A percentile compares a stretch with the other conserved stretches of the same genome.
phyloP scores from a whole-genome alignment of 53 echinoderm and acorn worm genomes.

The Echinometra lucunter region DNA sequence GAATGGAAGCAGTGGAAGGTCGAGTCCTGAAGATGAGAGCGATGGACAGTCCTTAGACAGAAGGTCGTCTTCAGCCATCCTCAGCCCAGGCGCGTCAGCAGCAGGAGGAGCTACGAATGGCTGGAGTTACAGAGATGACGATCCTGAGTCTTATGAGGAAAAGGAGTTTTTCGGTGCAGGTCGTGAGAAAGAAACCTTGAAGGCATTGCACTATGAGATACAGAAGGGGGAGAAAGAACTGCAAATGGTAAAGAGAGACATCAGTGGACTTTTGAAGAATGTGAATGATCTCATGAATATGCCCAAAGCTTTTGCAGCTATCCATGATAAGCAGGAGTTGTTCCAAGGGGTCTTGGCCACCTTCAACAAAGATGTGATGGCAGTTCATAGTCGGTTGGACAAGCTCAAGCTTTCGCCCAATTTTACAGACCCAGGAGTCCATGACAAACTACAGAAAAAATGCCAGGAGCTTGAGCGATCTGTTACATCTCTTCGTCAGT shows the following conservation, averaged over 20 bases:
- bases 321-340: background rate
- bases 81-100: background rate
- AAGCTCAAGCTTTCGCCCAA: constrained; percentile 1
- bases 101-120: background rate
- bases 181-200: background rate
- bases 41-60: background rate
- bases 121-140: background rate
- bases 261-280: background rate
- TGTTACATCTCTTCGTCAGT: constrained; percentile 2
- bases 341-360: constrained; percentile 53
- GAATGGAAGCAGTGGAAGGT: constrained; percentile 1
- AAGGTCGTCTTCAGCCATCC: background rate
- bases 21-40: background rate
- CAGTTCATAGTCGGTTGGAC: constrained; percentile 24
- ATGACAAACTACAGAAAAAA: background rate
- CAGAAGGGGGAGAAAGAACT: background rate
- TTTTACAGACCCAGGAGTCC: background rate
- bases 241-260: background rate
- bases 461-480: constrained; percentile 10
- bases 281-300: constrained; percentile 33
- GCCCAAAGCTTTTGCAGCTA: constrained; percentile 59
- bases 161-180: background rate
- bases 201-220: background rate
- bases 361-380: constrained; percentile 16
- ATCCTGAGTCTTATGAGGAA: background rate